Evolutionary conservation across 30 jellyfish, hydroid and myxozoan species (phyloP).

Genomic region (Aurelia aurita complex sp. Pacific): DNA sequence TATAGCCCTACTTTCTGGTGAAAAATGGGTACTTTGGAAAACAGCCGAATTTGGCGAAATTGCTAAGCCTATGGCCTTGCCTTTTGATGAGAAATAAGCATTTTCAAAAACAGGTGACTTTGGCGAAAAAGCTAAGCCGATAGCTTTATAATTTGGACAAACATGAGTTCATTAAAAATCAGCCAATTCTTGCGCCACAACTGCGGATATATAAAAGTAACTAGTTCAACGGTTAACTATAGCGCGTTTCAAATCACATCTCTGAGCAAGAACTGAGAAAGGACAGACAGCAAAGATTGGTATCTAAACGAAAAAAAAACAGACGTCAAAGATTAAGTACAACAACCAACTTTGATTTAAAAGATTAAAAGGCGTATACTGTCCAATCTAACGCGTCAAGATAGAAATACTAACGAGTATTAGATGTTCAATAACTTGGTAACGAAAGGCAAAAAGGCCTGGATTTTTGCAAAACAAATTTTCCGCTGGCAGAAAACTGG

Average conservation of each 20-base stretch:
- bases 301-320: background rate
- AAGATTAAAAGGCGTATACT: too few relatives aligned
- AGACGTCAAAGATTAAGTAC: too few relatives aligned
- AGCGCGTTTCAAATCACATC: too few relatives aligned
- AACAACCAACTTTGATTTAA: too few relatives aligned
- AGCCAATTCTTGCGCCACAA: background rate
- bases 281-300: too few relatives aligned
- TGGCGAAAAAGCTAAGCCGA: background rate
- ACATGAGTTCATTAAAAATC: background rate
- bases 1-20: background rate
- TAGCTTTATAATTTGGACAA: background rate
- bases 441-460: too few relatives aligned
- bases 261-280: too few relatives aligned
- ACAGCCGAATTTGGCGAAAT: background rate
- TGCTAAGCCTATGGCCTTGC: background rate
- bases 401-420: too few relatives aligned
- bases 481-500: too few relatives aligned
- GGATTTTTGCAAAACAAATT: too few relatives aligned
- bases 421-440: too few relatives aligned
- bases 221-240: background rate
- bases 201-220: background rate
- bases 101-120: background rate
- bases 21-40: background rate
- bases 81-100: background rate
- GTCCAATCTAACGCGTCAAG: too few relatives aligned